A percentile compares a stretch with the other conserved stretches of the same genome.
These are phyloP conservation scores for Pogonomyrmex californicus DNA, from an alignment of 1,140 invertebrate genomes.

Conservation along the genomic window DNA sequence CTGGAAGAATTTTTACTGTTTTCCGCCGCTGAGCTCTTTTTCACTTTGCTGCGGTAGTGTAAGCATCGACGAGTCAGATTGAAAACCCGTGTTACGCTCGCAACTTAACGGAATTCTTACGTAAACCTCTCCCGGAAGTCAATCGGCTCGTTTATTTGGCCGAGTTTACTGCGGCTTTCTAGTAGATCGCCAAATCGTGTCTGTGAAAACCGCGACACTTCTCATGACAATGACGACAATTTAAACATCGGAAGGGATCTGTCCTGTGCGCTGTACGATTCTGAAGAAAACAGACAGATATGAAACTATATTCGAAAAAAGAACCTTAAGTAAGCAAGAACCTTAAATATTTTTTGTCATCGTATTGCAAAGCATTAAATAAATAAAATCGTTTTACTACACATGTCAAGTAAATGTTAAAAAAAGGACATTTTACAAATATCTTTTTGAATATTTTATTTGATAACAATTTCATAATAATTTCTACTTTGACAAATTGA, in stretches of 20 bases:
- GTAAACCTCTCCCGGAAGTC: constrained; percentile 56
- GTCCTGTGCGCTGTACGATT: background rate
- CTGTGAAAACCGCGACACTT: constrained; percentile 4
- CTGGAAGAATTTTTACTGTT: constrained; percentile 59
- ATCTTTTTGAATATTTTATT: no score
- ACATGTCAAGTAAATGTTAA: background rate
- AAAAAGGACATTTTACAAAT: no score
- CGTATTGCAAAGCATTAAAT: background rate
- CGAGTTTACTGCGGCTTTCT: constrained; percentile 49
- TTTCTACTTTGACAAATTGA: background rate
- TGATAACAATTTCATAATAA: background rate
- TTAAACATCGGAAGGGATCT: constrained; percentile 1
- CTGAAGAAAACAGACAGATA: background rate
- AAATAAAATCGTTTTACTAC: background rate
- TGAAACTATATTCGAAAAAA: background rate
- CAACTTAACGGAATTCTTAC: constrained; percentile 62
- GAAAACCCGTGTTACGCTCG: constrained; percentile 54
- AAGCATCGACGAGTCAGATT: constrained; percentile 63
- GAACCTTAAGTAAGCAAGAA: constrained; percentile 18
- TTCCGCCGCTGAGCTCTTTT: constrained; percentile 47
- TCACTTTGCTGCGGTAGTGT: constrained; percentile 49
- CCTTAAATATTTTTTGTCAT: no score
- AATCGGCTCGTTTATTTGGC: constrained; percentile 59
- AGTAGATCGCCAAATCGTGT: constrained; percentile 58
- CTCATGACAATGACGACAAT: constrained; percentile 32